Evolutionary conservation across 2,797 vertebrate genomes (phyloP), one percentile per base, ranked within the genome.

Genomic region (Etheostoma perlongum): DNA sequence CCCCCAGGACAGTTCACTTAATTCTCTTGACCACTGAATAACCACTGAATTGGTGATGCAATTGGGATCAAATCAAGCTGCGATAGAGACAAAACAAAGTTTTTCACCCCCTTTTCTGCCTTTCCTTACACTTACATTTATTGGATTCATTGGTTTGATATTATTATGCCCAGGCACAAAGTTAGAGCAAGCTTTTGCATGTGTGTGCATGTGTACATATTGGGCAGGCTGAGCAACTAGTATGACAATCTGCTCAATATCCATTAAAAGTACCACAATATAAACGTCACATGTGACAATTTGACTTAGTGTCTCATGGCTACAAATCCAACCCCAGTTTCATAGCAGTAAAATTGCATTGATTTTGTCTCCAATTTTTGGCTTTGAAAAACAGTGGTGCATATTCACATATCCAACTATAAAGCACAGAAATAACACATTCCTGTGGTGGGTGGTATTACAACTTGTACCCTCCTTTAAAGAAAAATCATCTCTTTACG

Each of bases 381-480:
- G 33, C 66, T 72, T 62, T 72, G 44, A 48, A 59, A 78, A 86
- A 68, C 55, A 76, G 59, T 44, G 70, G 57, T 6, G 47, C 70
- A 63, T 54, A 59, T 81, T 88, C 79, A 78, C 70, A 70, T 83
- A 83, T 79, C 67, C 67, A 68, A 63, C 52, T 74, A 60, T 2
- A 13, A 49, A 65, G 76, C 46, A 21, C 75, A 78, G 71, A 40
- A 75, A 78, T 80, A 81, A 76, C 23, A 47, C 48, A 84, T 88
- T 83, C 74, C 81, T 86, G 79, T 58, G 78, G 76, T 81, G 81
- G 81, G 69, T 52, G 84, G 81, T 74, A 60, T 53, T 76, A 48
- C 48, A 33, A 65, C 83, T 69, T 42, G 46, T 42, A 7, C 63
- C 77, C 47, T 62, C 74, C 48, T n/a, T 53, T 66, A 62, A 36